Evolutionary conservation across 2,797 vertebrate species (phyloP), one percentile per base, ranked within the genome.

Genomic region (Fundulus diaphanus): DNA sequence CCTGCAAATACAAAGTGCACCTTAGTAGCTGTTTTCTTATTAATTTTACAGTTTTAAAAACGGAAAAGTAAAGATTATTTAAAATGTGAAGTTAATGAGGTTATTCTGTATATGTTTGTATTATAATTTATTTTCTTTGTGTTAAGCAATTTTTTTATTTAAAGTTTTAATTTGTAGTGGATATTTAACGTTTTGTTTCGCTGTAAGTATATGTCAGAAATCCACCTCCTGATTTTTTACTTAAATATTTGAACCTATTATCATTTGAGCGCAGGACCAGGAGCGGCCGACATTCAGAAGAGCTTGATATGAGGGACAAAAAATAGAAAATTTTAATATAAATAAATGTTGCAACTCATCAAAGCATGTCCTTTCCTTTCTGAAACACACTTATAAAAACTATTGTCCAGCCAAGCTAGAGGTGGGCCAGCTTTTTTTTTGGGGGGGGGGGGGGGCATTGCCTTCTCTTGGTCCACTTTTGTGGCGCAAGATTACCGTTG

Each of bases 11-110:
- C 31, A 78, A 11, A 33, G n/a, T 67, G 37, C 33, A 69, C 48
- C 3, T 33, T 15, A 51, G 12, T 27, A 56, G 46, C 33, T 71
- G 42, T 68, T 83, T n/a, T 11, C 20, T 63, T 69, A 27, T 76
- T 66, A 46, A 70, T 61, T 65, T 78, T 68, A 46, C 56, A 37
- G 2, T n/a, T 7, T 40, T 7, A 46, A 33, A 11, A 68, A 59
- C 24, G 52, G 49, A 24, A 73, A 73, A 65, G 1, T 48, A 56
- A 1, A 37, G 29, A 61, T 42, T 18, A 16, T 37, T 24, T 24
- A 22, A 12, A 2, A 15, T 54, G 48, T 54, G 22, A 59, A 5
- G n/a, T 44, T 44, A 24, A 37, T 20, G 18, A 6, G 22, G 18
- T 22, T 24, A 63, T 37, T 22, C 22, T 33, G n/a, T 20, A 57